These are phyloP conservation scores for Geophilus truncorum DNA, from an alignment of 2,888 invertebrate genomes.

Conservation along the genomic window DNA sequence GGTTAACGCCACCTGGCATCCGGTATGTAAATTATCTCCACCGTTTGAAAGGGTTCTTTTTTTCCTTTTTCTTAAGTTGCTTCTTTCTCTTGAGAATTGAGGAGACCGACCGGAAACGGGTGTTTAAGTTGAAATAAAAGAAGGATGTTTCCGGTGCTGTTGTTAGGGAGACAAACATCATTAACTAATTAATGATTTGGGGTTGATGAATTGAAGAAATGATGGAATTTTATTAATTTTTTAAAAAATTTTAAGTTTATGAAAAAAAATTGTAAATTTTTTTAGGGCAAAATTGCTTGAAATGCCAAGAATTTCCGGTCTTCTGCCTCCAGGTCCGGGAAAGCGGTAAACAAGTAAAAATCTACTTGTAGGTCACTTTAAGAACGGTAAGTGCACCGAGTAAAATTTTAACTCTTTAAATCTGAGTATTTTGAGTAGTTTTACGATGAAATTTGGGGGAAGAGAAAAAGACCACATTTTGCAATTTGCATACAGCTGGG, in stretches of 20 bases:
- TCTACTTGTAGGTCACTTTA: too few species aligned
- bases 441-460: not conserved
- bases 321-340: too few species aligned
- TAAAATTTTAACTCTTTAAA: too few species aligned
- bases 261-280: too few species aligned
- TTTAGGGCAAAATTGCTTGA: not conserved
- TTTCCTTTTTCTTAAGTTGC: not conserved
- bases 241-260: not conserved
- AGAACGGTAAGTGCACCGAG: too few species aligned
- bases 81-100: constrained; percentile 6
- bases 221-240: not conserved
- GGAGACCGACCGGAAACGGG: not conserved
- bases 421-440: not conserved
- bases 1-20: not conserved
- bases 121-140: not conserved
- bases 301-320: too few species aligned
- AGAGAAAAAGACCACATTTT: too few species aligned
- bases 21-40: too few species aligned
- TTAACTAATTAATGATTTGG: not conserved
- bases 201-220: not conserved
- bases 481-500: not conserved
- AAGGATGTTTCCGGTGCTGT: not conserved
- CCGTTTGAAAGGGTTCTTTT: too few species aligned
- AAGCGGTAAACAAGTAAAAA: too few species aligned
- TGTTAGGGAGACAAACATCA: not conserved